phyloP scores from a whole-genome alignment of 2,797 vertebrate species.

The Sus cebifrons region DNA sequence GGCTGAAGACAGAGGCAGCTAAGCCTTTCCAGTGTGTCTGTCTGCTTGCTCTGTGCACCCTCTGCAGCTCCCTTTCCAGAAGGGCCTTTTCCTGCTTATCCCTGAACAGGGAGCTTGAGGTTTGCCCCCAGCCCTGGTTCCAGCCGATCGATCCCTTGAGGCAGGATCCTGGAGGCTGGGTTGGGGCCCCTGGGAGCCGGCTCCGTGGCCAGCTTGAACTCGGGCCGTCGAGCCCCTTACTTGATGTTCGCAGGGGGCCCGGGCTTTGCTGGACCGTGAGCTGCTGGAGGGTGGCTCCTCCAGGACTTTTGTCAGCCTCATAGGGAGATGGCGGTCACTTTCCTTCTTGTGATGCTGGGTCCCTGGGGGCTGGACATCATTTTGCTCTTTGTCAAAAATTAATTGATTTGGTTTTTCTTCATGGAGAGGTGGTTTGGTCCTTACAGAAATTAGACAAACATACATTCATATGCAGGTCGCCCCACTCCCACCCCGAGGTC shows the following conservation, averaged over 20 bases:
- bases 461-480: rapidly evolving
- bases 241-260: rapidly evolving
- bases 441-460: background rate
- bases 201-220: background rate
- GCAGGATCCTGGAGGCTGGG: background rate
- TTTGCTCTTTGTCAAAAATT: background rate
- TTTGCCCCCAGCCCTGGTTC: rapidly evolving
- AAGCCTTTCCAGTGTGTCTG: rapidly evolving
- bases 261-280: rapidly evolving
- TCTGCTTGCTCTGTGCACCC: rapidly evolving
- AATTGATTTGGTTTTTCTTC: background rate
- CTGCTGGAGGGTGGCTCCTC: no score
- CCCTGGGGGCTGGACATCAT: background rate
- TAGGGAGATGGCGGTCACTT: rapidly evolving
- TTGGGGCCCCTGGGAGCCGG: rapidly evolving
- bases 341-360: background rate
- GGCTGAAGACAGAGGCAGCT: rapidly evolving
- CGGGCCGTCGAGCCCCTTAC: background rate
- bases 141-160: background rate
- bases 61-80: background rate
- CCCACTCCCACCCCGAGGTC: rapidly evolving
- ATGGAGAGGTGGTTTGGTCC: background rate
- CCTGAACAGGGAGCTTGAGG: rapidly evolving
- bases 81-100: background rate
- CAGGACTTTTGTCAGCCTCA: rapidly evolving